Evolutionary conservation across 53 echinoderm and acorn worm genomes (phyloP).

Genomic region (Paracentrotus lividus): DNA sequence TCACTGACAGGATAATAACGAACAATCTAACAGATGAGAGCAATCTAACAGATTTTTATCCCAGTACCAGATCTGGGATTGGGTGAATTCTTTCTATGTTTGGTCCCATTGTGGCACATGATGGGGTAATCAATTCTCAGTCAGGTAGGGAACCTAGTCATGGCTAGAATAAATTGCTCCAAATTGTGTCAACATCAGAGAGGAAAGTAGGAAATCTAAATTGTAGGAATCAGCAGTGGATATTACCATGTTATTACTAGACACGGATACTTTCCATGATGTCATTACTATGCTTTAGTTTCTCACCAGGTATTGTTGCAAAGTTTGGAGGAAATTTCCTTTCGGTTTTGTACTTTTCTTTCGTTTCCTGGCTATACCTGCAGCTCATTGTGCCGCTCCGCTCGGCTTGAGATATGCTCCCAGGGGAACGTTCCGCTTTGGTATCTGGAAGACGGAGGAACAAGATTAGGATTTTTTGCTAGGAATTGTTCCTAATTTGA

Average conservation of each 20-base stretch:
- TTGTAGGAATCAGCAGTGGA: background rate
- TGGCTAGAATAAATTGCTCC: slow-evolving; percentile 59
- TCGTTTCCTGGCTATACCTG: background rate
- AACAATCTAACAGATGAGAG: too few species aligned
- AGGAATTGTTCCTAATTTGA: slow-evolving; percentile 56
- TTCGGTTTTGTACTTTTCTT: slow-evolving; percentile 1
- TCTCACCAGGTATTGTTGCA: slow-evolving; percentile 35
- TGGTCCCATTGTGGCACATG: background rate
- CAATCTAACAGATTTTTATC: too few species aligned
- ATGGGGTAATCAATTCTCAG: slow-evolving; percentile 24
- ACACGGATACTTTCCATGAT: slow-evolving; percentile 63
- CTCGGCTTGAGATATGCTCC: slow-evolving; percentile 25
- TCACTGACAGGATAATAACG: too few species aligned
- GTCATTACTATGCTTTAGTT: slow-evolving; percentile 4
- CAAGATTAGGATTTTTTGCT: slow-evolving; percentile 8
- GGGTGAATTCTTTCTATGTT: background rate
- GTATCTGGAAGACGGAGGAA: background rate
- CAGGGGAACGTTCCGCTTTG: slow-evolving; percentile 22
- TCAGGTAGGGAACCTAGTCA: slow-evolving; percentile 6
- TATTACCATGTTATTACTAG: slow-evolving; percentile 26
- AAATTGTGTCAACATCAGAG: slow-evolving; percentile 37
- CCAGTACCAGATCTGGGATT: too few species aligned
- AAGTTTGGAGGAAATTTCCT: slow-evolving; percentile 41
- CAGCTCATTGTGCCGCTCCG: background rate
- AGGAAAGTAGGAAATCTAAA: slow-evolving; percentile 18